These are phyloP conservation scores for Orchesella cincta DNA, from an alignment of 1,140 invertebrate species.

Conservation along the genomic window DNA sequence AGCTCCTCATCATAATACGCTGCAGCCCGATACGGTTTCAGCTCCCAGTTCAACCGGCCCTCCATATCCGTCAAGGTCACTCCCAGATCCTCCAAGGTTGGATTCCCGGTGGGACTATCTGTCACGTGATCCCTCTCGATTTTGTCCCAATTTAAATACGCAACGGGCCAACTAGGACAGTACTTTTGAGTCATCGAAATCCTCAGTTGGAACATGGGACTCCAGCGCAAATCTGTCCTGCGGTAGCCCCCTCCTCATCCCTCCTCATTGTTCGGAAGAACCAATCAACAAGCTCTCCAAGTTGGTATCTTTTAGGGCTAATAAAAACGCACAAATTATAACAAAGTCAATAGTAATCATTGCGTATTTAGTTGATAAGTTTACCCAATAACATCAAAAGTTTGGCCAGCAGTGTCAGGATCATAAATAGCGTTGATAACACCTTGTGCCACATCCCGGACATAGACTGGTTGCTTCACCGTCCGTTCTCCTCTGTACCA, in stretches of 20 bases:
- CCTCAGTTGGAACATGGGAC: conserved; percentile 69
- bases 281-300: conserved; percentile 78
- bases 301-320: conserved; percentile 78
- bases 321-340: conserved; percentile 52
- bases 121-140: conserved; percentile 77
- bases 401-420: conserved; percentile 74
- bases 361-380: conserved; percentile 38
- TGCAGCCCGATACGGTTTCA: conserved; percentile 66
- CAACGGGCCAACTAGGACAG: conserved; percentile 65
- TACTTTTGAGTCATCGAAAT: conserved; percentile 65
- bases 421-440: conserved; percentile 79
- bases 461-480: conserved; percentile 87
- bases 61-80: conserved; percentile 74
- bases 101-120: conserved; percentile 69
- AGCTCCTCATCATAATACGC: conserved; percentile 72
- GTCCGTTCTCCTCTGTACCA: conserved; percentile 82
- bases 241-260: conserved; percentile 65
- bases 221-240: conserved; percentile 70
- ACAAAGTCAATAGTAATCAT: neutral
- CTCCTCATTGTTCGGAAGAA: conserved; percentile 72
- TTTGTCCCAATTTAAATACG: conserved; percentile 71
- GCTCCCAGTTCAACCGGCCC: conserved; percentile 74
- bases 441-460: conserved; percentile 85
- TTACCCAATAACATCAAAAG: conserved; percentile 89
- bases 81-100: conserved; percentile 84